Evolutionary conservation across 2,113 vertebrate genomes (phyloP).

Genomic region (Pomatostomus ruficeps): DNA sequence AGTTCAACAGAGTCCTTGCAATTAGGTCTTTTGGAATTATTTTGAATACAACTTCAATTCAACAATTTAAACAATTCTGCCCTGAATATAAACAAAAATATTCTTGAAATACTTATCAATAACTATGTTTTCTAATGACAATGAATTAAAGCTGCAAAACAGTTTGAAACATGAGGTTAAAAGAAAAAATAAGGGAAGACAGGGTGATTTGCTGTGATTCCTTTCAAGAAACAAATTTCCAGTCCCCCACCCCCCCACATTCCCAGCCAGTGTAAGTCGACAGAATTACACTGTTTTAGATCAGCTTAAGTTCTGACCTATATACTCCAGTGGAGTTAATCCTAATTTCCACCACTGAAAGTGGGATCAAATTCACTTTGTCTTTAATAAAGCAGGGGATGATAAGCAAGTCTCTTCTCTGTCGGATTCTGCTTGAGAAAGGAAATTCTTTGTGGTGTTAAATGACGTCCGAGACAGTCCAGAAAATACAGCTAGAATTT

Average conservation of each 20-base stretch:
- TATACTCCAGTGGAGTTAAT: conserved; percentile 16
- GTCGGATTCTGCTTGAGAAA: neutral
- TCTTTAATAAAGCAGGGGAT: neutral
- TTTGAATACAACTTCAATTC: neutral
- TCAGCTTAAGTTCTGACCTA: conserved; percentile 34
- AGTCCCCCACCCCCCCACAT: neutral
- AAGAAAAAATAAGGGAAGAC: neutral
- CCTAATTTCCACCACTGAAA: conserved; percentile 33
- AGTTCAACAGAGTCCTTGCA: neutral
- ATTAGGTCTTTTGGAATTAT: neutral
- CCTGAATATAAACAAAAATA: neutral
- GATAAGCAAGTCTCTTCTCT: neutral
- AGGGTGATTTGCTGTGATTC: neutral
- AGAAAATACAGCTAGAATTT: neutral
- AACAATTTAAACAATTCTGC: neutral
- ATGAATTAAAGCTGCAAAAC: neutral
- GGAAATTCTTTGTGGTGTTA: neutral
- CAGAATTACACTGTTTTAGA: neutral
- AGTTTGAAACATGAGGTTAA: neutral
- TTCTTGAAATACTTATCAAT: neutral
- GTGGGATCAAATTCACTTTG: neutral
- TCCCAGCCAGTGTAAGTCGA: neutral
- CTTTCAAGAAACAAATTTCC: neutral
- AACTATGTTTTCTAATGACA: neutral
- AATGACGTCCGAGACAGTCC: neutral